Base-by-base conservation (phyloP, 2,888 invertebrate genomes). In the Emmelina monodactyla region DNA sequence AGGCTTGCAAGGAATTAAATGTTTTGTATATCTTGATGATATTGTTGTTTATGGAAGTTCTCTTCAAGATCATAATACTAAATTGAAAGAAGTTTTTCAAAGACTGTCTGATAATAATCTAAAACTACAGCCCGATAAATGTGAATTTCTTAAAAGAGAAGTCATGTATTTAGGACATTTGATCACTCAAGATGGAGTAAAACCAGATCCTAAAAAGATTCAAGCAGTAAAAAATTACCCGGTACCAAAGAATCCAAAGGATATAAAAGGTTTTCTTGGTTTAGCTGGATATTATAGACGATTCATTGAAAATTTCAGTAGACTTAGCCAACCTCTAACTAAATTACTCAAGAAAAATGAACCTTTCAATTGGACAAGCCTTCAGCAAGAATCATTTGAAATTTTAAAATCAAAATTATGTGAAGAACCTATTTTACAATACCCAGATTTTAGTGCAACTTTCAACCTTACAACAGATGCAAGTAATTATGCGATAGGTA, bases 161-260 rank as follows among this genome's bases (percentile, higher is more conserved):
- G 31, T 32, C 3, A 11, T 16, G 9, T 44, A 44, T 37, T 22
- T 54, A 14, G 56, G 55, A 1, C 53, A 51, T 29, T 28, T 50
- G 3, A 55, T 55, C 1, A 42, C 42, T 0, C 38, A 45, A 12
- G 7, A 50, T 3, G 60, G 54, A 4, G 47, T 56, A 1, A 14
- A 39, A 56, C 49, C 46, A 3, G 34, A 49, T 11, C 45, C 45
- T 1, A 34, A 42, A 1, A 47, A 46, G 28, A 37, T 39, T 1
- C 32, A 43, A 35, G 36, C 40, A 1, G 40, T 47, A 3, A 22
- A 2, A 2, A 16, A 32, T 14, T 22, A 14, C 12, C 32, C 32
- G 3, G 14, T 14, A 10, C 32, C 32, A 3, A 32, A 14, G 10
- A 22, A 3, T 10, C 16, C 16, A 14, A 32, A 32, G 22, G 16